phyloP scores from a whole-genome alignment of 23 tunicate genomes.

The Styela clava region DNA sequence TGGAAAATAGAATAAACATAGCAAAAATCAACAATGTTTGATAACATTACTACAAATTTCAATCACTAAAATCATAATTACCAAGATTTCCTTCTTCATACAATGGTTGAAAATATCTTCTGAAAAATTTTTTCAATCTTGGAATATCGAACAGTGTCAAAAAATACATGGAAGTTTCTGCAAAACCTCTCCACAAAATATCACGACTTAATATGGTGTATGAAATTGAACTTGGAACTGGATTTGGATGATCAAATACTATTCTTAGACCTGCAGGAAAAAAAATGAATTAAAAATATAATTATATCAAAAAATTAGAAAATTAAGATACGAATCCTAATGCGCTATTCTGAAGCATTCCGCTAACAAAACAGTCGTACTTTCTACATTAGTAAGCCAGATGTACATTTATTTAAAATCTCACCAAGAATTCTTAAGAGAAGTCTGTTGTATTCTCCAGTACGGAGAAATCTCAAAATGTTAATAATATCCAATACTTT shows the following conservation, averaged over 20 bases:
- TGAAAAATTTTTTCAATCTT: conserved; percentile 17
- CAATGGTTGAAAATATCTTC: not conserved
- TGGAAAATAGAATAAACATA: no score
- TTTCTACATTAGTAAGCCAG: conserved; percentile 7
- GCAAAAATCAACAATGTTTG: no score
- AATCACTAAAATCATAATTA: no score
- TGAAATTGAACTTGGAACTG: conserved; percentile 29
- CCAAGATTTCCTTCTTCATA: not conserved
- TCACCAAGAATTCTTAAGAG: not conserved
- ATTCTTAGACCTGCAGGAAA: conserved; percentile 61
- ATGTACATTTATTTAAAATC: not conserved
- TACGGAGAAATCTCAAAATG: not conserved
- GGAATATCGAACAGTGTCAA: conserved; percentile 42
- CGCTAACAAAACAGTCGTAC: no score
- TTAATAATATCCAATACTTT: not conserved
- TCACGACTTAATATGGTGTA: conserved; percentile 48
- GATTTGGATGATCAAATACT: conserved; percentile 41
- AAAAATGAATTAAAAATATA: no score
- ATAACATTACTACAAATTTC: no score
- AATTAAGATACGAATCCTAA: no score
- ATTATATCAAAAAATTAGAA: no score
- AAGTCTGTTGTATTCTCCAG: not conserved
- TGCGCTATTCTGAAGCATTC: no score
- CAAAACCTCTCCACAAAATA: conserved; percentile 67
- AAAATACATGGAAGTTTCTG: conserved; percentile 53